These are phyloP conservation scores for Montipora foliosa DNA, from an alignment of 64 coral and sea anemone genomes.

Conservation along the genomic window DNA sequence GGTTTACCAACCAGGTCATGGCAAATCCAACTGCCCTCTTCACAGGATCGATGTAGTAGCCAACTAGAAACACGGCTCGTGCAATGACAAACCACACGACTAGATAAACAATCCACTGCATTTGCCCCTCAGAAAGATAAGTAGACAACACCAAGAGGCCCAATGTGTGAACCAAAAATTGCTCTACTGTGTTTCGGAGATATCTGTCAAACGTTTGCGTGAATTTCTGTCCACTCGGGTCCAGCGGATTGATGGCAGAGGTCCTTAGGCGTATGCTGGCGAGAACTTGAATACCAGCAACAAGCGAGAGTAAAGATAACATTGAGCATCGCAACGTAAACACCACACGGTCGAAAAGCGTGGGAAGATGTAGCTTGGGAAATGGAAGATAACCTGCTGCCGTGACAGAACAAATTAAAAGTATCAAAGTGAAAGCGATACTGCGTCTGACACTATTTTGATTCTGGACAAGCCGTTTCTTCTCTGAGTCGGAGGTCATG, in stretches of 20 bases:
- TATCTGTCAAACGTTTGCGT: constrained; percentile 24
- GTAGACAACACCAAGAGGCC: constrained; percentile 44
- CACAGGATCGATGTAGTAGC: constrained; percentile 37
- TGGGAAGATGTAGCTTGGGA: constrained; percentile 35
- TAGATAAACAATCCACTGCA: constrained; percentile 47
- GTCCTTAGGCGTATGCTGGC: constrained; percentile 26
- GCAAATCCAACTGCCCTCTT: constrained; percentile 61
- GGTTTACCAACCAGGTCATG: constrained; percentile 26
- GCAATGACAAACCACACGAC: constrained; percentile 45
- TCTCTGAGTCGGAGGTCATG: constrained; percentile 7
- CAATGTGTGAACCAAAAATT: constrained; percentile 63
- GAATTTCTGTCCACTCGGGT: constrained; percentile 26
- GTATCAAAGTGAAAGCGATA: background rate
- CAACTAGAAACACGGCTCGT: constrained; percentile 44
- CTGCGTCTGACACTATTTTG: background rate
- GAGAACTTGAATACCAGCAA: constrained; percentile 39
- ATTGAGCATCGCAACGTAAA: constrained; percentile 58
- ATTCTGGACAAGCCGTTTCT: constrained; percentile 4
- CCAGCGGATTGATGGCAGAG: constrained; percentile 63
- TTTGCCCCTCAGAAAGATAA: constrained; percentile 60
- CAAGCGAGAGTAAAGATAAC: constrained; percentile 39
- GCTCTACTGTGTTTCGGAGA: constrained; percentile 79
- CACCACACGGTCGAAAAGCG: constrained; percentile 48
- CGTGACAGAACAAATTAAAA: background rate
- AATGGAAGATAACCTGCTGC: background rate